Evolutionary conservation across 2,113 vertebrate genomes (phyloP).

Genomic region (Microcebus jonahi): DNA sequence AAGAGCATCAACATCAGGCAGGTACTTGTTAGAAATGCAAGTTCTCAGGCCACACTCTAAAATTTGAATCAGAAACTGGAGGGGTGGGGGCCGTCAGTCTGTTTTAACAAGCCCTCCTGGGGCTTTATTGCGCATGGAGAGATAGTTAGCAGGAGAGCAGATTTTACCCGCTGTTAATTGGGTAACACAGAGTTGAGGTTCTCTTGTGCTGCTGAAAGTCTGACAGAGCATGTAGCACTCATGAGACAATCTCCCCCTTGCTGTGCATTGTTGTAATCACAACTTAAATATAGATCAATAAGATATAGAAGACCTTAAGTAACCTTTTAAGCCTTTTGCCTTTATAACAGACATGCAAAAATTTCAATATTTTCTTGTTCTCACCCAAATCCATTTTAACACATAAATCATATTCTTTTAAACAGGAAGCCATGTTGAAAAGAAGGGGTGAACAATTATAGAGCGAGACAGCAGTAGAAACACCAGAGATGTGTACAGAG

Average conservation of each 20-base stretch:
- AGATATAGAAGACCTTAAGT: background rate
- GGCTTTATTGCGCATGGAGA: background rate
- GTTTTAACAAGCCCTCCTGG: too few relatives aligned
- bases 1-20: background rate
- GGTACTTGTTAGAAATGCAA: background rate
- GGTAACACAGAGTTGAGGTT: background rate
- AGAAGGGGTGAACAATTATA: background rate
- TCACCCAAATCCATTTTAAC: background rate
- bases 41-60: background rate
- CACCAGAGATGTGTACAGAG: fast-evolving
- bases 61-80: background rate
- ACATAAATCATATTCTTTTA: background rate
- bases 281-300: background rate
- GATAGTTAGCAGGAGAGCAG: background rate
- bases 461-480: too few relatives aligned
- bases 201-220: background rate
- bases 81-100: too few relatives aligned
- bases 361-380: background rate
- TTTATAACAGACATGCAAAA: background rate
- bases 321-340: background rate
- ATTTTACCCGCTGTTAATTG: background rate
- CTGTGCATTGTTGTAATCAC: background rate
- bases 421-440: background rate
- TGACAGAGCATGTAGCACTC: background rate
- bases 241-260: background rate